Evolutionary conservation across 2,797 vertebrate species (phyloP), one percentile per base, ranked within the genome.

Genomic region (Oreochromis mossambicus): DNA sequence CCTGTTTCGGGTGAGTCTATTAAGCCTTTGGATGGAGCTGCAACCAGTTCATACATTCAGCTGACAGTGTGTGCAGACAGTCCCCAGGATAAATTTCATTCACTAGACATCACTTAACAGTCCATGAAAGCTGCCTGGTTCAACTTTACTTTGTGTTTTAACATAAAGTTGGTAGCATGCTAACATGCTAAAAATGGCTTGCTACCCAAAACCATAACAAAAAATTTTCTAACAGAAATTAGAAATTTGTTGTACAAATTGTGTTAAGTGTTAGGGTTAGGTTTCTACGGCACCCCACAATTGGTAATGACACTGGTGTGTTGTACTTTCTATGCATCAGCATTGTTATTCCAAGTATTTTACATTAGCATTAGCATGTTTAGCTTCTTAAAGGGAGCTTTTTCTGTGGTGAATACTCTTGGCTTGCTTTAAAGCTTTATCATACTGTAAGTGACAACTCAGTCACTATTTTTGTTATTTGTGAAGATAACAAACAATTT

Each of bases 231-330:
- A n/a, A n/a, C 21, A 46, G 14, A 70, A 73, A 48, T 19, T 26
- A 48, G 41, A n/a, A n/a, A 48, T 73, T 2, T 48, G 24, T 48
- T 73, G 24, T 73, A 29, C 1, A 12, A 5, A 26, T 48, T 11
- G 9, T 19, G 9, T 29, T 48, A 17, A 2, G 0, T 15, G 13
- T 26, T 46, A 43, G 24, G 41, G 24, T 29, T 48, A 0, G 15
- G 41, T 29, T 73, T 46, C 9, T 29, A 11, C 5, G 1, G 41
- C 2, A 26, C 8, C 21, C 6, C 24, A 73, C 15, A 29, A 19
- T 73, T 46, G 1, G 9, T 29, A 73, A 26, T 48, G 15, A 73
- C 43, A 19, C 15, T 17, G 24, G 68, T 7, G 41, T 29, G 11
- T 19, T 0, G 4, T 48, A 0, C 68, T 46, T 70, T 26, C 19